Evolutionary conservation across 2,888 invertebrate genomes (phyloP), one percentile per base, ranked within the genome.

Genomic region (Eupelmus urozonus): DNA sequence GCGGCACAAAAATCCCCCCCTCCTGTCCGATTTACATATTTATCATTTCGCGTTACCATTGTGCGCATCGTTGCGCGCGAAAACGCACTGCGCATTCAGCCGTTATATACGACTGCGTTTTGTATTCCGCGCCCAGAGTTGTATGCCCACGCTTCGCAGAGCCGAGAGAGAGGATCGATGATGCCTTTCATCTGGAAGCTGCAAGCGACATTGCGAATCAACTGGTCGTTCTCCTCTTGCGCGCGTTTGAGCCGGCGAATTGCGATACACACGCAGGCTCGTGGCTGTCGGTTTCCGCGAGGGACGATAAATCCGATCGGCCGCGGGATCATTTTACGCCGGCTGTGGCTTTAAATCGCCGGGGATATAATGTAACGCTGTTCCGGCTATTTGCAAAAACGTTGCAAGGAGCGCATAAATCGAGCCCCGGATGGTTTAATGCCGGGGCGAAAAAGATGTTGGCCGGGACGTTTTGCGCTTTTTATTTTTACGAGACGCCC

Each of bases 301-400:
- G 76, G 60, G 60, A 71, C 78, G 69, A 83, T 83, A 82, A 83
- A 84, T 84, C 84, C 80, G 74, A 55, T 45, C 73, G 69, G 40
- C n/a, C n/a, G n/a, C 73, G 65, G 5, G 62, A 70, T 40, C 53
- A 59, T 80, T 82, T 79, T 80, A 76, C 81, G 34, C 34, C 5
- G 71, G 80, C 71, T 80, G 78, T 80, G 78, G 65, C 81, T 82
- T 82, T 72, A 76, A 59, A 66, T 74, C 59, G 25, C 57, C 34
- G 27, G 49, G 20, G 16, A 40, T 40, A 16, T 29, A 69, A 59
- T 27, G 4, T 27, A 62, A 45, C 45, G 27, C 5, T 23, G 65
- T 51, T 72, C 27, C n/a, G n/a, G n/a, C n/a, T n/a, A n/a, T n/a
- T n/a, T n/a, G n/a, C n/a, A n/a, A n/a, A n/a, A n/a, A n/a, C n/a